Conservation (phyloP, 2,113 vertebrate genomes). For the Notothenia coriiceps region DNA sequence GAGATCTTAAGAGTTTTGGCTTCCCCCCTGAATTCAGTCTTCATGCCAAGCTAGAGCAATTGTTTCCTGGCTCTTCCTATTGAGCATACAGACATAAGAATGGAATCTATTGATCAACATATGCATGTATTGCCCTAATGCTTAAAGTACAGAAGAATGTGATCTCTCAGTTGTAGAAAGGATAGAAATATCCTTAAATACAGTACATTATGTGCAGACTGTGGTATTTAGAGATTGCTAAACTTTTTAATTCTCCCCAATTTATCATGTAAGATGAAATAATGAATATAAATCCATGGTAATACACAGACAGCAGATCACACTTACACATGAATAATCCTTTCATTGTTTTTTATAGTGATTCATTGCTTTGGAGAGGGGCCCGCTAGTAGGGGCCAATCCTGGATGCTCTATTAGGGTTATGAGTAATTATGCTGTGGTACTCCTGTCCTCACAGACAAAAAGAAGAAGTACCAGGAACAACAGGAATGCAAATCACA, state of each 20-base stretch:
- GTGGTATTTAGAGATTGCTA: constrained; percentile 27
- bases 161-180: background rate
- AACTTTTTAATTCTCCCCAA: constrained; percentile 38
- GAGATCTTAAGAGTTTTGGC: no score
- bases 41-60: no score
- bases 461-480: constrained; percentile 25
- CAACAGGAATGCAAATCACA: constrained; percentile 36
- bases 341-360: constrained; percentile 50
- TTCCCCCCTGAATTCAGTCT: no score
- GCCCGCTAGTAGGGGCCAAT: constrained; percentile 14
- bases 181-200: background rate
- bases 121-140: background rate
- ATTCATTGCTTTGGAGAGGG: constrained; percentile 58
- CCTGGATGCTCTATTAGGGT: constrained; percentile 49
- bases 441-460: constrained; percentile 22
- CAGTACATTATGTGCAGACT: background rate
- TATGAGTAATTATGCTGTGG: constrained; percentile 53
- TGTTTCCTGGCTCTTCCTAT: no score
- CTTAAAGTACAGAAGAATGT: background rate
- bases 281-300: constrained; percentile 58
- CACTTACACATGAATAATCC: constrained; percentile 56
- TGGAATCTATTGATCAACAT: no score
- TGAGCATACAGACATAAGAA: no score
- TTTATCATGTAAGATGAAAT: constrained; percentile 41
- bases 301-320: constrained; percentile 37